Base-by-base conservation (phyloP, 2,113 vertebrate species). In the Corythoichthys intestinalis region DNA sequence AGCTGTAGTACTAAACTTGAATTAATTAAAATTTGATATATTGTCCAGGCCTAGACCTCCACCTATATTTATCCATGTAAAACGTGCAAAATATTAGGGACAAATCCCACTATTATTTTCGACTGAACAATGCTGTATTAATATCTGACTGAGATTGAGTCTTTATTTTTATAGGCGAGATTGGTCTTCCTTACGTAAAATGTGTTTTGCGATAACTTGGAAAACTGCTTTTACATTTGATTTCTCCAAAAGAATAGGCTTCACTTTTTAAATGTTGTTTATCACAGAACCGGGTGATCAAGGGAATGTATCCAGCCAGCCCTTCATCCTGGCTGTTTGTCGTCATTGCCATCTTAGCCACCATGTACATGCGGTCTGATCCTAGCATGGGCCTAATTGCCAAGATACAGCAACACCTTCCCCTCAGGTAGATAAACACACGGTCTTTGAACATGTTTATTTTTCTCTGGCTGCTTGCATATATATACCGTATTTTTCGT, bases 271-370 rank as follows among this genome's bases (percentile, higher is more conserved):
- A 61, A 71, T 74, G 9, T 81, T 77, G 28, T 77, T 38, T 76
- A 78, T 56, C 78, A 66, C 90, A 97, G 95, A 94, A 96, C 61
- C 88, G 92, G 48, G 83, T 96, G 70, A 91, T 95, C 59, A 93
- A 91, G 0, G 94, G 95, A 0, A 92, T 95, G 61, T 94, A 93
- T 77, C 95, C 95, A 0, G 95, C 94, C 38, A 95, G 93, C 75
- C 94, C 93, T 0, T 93, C 94, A 61, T 96, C 94, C 64, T 96
- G 94, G 95, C 88, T 97, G 3, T 95, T 97, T 62, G 94, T 97
- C 48, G 93, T 93, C 73, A 91, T 94, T 56, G 93, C 94, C 0
- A 95, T 96, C 67, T 88, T 96, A 78, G 93, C 93, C 14, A 94
- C 94, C 67, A 93, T 94, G 84, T 94, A 94, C 81, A 93, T 92